Conservation (phyloP, 2,797 vertebrate species). For the Tinamus major region DNA sequence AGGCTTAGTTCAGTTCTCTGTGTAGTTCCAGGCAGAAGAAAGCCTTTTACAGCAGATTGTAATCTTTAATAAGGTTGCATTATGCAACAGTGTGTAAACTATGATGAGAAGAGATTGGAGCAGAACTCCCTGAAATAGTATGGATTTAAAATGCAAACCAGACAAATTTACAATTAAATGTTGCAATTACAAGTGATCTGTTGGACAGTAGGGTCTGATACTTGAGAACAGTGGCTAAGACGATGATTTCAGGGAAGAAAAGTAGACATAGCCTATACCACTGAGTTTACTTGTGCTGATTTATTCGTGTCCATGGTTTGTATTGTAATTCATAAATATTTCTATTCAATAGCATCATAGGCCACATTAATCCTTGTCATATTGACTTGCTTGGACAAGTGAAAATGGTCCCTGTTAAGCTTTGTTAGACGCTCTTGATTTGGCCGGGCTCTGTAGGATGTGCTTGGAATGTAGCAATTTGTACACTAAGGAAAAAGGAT, state of each 20-base stretch:
- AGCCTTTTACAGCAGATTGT: conserved; percentile 46
- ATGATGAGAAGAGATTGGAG: conserved; percentile 3
- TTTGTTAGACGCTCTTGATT: conserved; percentile 38
- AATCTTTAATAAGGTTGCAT: conserved; percentile 49
- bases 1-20: conserved; percentile 17
- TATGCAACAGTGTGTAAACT: conserved; percentile 52
- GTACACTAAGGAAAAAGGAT: neutral
- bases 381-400: neutral
- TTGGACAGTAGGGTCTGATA: neutral
- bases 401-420: neutral
- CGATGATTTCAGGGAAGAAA: neutral
- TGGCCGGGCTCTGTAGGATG: conserved; percentile 60
- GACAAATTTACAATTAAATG: neutral
- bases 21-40: conserved; percentile 59
- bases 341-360: neutral
- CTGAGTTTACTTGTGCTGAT: neutral
- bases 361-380: neutral
- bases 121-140: neutral
- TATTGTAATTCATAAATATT: neutral
- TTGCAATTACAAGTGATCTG: neutral
- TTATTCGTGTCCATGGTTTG: neutral
- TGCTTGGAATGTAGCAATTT: conserved; percentile 56
- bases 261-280: neutral
- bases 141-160: neutral
- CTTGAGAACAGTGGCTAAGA: neutral